Evolutionary conservation across 2,888 invertebrate genomes (phyloP).

Genomic region (Acrobasis suavella): DNA sequence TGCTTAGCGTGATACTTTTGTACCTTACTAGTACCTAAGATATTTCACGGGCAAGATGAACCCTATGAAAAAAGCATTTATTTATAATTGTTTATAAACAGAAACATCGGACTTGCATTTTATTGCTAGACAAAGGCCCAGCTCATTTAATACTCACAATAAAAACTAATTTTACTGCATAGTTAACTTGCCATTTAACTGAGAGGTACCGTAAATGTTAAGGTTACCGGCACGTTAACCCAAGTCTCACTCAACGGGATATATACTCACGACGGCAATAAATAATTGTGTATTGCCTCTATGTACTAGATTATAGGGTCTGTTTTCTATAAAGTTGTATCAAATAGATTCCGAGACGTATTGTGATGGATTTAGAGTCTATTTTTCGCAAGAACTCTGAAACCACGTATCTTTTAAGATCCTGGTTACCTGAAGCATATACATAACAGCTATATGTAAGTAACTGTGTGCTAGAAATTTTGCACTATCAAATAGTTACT

Average conservation of each 20-base stretch:
- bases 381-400: not conserved
- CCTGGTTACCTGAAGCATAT: not conserved
- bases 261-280: conserved; percentile 9
- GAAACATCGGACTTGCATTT: too few species aligned
- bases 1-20: too few species aligned
- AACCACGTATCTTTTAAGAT: not conserved
- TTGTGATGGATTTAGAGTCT: not conserved
- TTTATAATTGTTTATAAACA: too few species aligned
- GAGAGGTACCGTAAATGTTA: conserved; percentile 16
- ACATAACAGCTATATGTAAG: not conserved
- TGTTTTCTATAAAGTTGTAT: not conserved
- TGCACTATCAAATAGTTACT: not conserved
- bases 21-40: too few species aligned
- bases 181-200: conserved; percentile 6
- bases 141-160: not conserved
- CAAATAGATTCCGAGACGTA: not conserved
- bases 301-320: conserved; percentile 1
- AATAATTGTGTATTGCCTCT: not conserved
- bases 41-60: too few species aligned
- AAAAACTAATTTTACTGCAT: conserved; percentile 1
- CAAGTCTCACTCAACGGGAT: conserved; percentile 9
- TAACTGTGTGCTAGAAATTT: not conserved
- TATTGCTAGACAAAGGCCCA: too few species aligned
- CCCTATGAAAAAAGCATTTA: too few species aligned
- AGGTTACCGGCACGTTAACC: conserved; percentile 18